Evolutionary conservation across 2,797 vertebrate genomes (phyloP).

Genomic region (Lophius americanus): DNA sequence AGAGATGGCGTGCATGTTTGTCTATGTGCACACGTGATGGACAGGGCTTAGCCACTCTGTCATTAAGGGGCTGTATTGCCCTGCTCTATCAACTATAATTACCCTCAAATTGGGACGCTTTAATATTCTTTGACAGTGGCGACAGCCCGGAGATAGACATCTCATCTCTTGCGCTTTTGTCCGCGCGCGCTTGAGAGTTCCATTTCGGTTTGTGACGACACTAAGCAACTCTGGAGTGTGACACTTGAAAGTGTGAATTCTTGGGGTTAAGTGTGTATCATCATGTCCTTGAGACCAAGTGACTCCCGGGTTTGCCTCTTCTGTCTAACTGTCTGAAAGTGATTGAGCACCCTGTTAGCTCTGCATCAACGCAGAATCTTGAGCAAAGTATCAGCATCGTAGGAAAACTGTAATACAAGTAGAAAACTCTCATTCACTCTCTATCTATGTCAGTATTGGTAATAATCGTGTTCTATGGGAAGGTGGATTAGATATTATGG

Average conservation of each 20-base stretch:
- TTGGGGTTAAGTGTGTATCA: conserved; percentile 55
- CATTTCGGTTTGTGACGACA: conserved; percentile 58
- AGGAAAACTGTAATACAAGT: not conserved
- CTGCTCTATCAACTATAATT: conserved; percentile 76
- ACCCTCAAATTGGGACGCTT: conserved; percentile 76
- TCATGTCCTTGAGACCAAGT: conserved; percentile 73
- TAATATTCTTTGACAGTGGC: conserved; percentile 76
- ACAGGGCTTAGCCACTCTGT: conserved; percentile 75
- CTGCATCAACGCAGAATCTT: conserved; percentile 21
- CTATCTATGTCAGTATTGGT: not conserved
- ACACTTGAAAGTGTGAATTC: conserved; percentile 52
- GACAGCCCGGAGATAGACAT: conserved; percentile 71
- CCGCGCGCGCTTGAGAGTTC: conserved; percentile 44
- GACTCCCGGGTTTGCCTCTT: conserved; percentile 51
- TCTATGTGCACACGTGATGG: conserved; percentile 69
- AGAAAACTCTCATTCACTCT: not conserved
- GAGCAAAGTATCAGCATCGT: not conserved
- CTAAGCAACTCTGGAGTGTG: conserved; percentile 67
- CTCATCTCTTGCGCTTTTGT: conserved; percentile 68
- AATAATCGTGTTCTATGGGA: not conserved
- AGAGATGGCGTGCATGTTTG: conserved; percentile 52
- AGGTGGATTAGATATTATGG: not conserved
- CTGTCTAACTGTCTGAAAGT: conserved; percentile 33
- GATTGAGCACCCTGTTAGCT: conserved; percentile 42
- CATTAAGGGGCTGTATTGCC: conserved; percentile 72